Base-by-base conservation (phyloP, 1,140 invertebrate genomes). In the Ips nitidus region DNA sequence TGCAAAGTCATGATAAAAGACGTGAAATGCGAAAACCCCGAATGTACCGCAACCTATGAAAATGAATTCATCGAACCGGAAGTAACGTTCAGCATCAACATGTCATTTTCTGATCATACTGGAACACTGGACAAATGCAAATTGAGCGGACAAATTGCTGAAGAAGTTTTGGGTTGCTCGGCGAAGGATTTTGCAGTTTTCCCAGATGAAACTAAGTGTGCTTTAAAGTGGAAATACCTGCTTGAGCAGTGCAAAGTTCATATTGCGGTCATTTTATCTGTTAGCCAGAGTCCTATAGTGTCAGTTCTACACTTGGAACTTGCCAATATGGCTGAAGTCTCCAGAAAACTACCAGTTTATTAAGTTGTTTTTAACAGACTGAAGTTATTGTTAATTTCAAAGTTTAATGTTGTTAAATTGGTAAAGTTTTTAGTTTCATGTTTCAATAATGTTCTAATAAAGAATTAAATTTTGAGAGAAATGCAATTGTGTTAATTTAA, bases 101-200 rank as follows among this genome's bases (percentile, higher is more conserved):
- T 87, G 1, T 77, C 78, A 2, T 66, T 86, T 3, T 78, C 79
- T 2, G 86, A 87, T 79, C 85, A 86, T 47, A 86, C 85, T 37
- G 85, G 84, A 3, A 81, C 81, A 8, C 69, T 87, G 8, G 43
- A 75, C 0, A 83, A 83, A 60, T 80, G 83, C 55, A 78, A 82
- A 45, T 73, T 87, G 3, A 81, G 75, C 57, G 82, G 82, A 50
- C 67, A 63, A 2, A 73, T 79, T 38, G 84, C 85, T 1, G 82
- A 84, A 71, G 75, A 74, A 22, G 71, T 84, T 2, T 73, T 84
- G 52, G 72, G 75, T 42, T 79, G 78, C 67, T 74, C 70, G 70
- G 70, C 73, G 37, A 66, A 78, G 38, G 72, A 80, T 40, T 84
- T 83, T 75, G 56, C 77, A 5, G 63, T 64, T n/a, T 77, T 83